Evolutionary conservation across 2,888 invertebrate species (phyloP).

Genomic region (Camptogramma bilineatum): DNA sequence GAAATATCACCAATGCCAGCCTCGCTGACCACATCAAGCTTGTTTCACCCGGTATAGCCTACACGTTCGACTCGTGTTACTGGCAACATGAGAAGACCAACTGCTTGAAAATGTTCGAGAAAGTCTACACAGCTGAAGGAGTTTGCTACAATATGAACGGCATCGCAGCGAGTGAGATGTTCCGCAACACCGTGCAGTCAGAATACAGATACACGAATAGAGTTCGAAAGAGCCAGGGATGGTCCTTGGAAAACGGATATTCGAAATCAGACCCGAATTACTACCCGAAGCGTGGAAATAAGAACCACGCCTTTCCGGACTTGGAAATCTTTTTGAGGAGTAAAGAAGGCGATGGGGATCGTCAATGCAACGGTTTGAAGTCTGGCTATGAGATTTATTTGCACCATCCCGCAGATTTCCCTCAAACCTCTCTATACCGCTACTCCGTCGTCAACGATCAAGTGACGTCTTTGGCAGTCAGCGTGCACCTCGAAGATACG

Average conservation of each 20-base stretch:
- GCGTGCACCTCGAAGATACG: constrained; percentile 53
- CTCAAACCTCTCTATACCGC: constrained; percentile 46
- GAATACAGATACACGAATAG: constrained; percentile 49
- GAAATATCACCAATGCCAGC: constrained; percentile 16
- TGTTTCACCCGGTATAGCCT: constrained; percentile 2
- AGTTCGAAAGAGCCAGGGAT: constrained; percentile 36
- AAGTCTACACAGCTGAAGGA: constrained; percentile 13
- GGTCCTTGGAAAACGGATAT: constrained; percentile 53
- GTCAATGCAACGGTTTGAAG: constrained; percentile 22
- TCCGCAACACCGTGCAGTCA: constrained; percentile 32
- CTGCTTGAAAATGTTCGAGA: constrained; percentile 8
- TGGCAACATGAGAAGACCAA: neutral
- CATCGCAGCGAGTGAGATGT: too few relatives aligned
- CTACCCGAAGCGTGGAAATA: constrained; percentile 57
- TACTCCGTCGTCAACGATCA: constrained; percentile 47
- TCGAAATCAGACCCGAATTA: constrained; percentile 12
- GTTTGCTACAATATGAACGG: too few relatives aligned
- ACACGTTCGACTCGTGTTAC: too few relatives aligned
- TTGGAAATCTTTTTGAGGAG: constrained; percentile 47
- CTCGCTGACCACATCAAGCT: neutral
- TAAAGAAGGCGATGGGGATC: constrained; percentile 40
- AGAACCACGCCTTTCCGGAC: constrained; percentile 51
- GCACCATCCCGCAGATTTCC: constrained; percentile 62
- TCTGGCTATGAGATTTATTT: constrained; percentile 55
- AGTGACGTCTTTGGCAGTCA: constrained; percentile 57